These are phyloP conservation scores for Rhizomys pruinosus DNA, from an alignment of 2,113 vertebrate genomes.

Conservation along the genomic window DNA sequence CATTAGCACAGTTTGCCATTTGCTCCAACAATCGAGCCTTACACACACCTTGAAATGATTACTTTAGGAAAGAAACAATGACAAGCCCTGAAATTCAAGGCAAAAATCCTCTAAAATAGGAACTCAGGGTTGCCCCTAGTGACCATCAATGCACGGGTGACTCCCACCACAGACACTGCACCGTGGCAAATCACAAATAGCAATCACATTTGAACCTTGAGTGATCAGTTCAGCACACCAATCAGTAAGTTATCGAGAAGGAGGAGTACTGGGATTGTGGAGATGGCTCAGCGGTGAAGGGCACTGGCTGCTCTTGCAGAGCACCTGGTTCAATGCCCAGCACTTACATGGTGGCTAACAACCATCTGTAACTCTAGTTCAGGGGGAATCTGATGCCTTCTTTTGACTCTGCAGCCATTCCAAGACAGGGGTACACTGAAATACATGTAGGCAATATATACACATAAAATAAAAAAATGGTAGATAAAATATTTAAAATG, in stretches of 20 bases:
- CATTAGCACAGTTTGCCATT: slow-evolving; percentile 70
- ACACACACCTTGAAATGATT: slow-evolving; percentile 39
- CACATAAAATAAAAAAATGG: no score
- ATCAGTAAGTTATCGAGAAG: not conserved
- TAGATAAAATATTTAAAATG: no score
- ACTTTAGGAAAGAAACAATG: slow-evolving; percentile 50
- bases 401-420: no score
- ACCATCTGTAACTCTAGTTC: no score
- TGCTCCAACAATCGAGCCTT: slow-evolving; percentile 49
- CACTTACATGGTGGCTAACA: no score
- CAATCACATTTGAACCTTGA: not conserved
- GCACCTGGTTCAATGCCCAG: no score
- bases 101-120: slow-evolving; percentile 2
- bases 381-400: no score
- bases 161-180: not conserved
- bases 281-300: no score
- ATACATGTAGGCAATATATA: no score
- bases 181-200: not conserved
- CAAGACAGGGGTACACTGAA: no score
- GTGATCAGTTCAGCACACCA: not conserved
- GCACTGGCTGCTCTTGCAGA: no score
- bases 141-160: not conserved
- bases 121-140: not conserved
- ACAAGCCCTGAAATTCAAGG: slow-evolving; percentile 55
- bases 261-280: not conserved